Percentiles rank a stretch among this genome's conserved stretches.
phyloP scores from a whole-genome alignment of 1,140 invertebrate species.

The Proctacanthus coquilletti region DNA sequence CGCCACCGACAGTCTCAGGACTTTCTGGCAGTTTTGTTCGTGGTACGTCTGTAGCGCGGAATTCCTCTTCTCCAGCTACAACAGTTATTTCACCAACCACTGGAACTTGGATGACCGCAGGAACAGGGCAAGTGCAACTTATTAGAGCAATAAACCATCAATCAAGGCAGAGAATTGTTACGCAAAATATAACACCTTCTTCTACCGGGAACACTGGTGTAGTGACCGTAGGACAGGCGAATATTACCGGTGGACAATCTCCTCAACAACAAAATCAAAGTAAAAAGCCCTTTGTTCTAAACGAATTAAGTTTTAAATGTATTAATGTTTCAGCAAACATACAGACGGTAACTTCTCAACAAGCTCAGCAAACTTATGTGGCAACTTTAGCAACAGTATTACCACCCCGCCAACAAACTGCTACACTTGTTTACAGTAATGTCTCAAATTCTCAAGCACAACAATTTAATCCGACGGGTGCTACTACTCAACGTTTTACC shows the following conservation, averaged over 20 bases:
- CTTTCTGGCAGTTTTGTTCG: conserved; percentile 19
- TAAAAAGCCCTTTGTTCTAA: conserved; percentile 6
- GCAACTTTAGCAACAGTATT: conserved; percentile 26
- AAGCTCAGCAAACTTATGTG: conserved; percentile 15
- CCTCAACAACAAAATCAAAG: conserved; percentile 13
- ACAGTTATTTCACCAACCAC: conserved; percentile 26
- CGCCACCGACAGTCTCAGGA: conserved; percentile 14
- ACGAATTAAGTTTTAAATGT: not conserved
- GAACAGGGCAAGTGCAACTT: conserved; percentile 21
- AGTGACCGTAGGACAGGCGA: conserved; percentile 1
- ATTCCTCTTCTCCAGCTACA: conserved; percentile 17
- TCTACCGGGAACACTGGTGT: conserved; percentile 8
- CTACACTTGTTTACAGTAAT: conserved; percentile 25
- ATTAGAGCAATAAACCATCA: conserved; percentile 23
- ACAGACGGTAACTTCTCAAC: conserved; percentile 7
- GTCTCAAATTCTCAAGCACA: conserved; percentile 9
- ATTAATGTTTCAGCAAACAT: conserved; percentile 3
- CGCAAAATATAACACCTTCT: conserved; percentile 11
- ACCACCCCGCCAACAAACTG: conserved; percentile 25
- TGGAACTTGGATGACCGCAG: conserved; percentile 26
- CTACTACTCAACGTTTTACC: conserved; percentile 16
- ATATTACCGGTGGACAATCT: conserved; percentile 8
- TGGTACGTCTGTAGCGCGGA: conserved; percentile 12
- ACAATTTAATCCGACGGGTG: conserved; percentile 18
- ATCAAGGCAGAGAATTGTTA: conserved; percentile 21